phyloP scores from a whole-genome alignment of 2,888 invertebrate genomes.

The Arrhopalites spinosus region DNA sequence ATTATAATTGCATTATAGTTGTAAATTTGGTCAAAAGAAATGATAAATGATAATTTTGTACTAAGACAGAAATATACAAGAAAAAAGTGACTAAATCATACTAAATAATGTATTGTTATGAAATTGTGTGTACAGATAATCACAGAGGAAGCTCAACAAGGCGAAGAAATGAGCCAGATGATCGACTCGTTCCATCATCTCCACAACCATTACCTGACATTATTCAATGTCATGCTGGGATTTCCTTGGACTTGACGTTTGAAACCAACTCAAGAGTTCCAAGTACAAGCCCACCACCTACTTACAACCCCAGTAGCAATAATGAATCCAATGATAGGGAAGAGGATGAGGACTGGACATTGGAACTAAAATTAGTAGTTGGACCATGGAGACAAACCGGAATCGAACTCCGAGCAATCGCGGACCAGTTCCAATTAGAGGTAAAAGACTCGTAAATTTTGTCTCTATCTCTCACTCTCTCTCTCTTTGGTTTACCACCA shows the following conservation, averaged over 20 bases:
- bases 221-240: slow-evolving; percentile 40
- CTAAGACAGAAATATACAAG: no score
- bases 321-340: not conserved
- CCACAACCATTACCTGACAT: slow-evolving; percentile 41
- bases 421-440: slow-evolving; percentile 36
- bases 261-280: not conserved
- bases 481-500: slow-evolving; percentile 7
- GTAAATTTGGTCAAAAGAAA: no score
- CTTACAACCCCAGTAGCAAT: slow-evolving; percentile 13
- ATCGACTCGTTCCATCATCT: slow-evolving; percentile 3
- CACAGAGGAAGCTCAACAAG: slow-evolving; percentile 4
- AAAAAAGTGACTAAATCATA: not conserved
- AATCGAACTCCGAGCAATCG: slow-evolving; percentile 37
- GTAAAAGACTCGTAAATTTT: slow-evolving; percentile 18
- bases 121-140: slow-evolving; percentile 22
- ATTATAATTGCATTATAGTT: no score
- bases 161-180: not conserved
- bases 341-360: slow-evolving; percentile 24
- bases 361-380: slow-evolving; percentile 33
- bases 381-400: slow-evolving; percentile 35
- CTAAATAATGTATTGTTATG: not conserved
- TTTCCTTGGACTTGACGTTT: slow-evolving; percentile 37
- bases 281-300: slow-evolving; percentile 9
- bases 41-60: no score
- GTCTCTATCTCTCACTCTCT: not conserved